Conservation (phyloP, 2,888 invertebrate species). For the Heliconius sara region DNA sequence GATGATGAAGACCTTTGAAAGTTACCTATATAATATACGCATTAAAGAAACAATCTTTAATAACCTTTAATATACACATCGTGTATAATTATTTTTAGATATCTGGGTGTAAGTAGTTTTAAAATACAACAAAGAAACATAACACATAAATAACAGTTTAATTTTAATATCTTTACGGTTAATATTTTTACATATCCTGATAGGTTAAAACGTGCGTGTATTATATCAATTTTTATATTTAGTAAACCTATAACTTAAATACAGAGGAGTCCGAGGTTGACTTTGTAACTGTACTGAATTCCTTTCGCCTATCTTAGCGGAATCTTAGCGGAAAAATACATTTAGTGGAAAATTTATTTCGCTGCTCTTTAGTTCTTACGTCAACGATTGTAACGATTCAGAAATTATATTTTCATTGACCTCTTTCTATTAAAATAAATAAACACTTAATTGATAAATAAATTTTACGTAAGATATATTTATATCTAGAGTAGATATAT, state of each 20-base stretch:
- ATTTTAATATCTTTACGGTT: no score
- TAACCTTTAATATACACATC: background rate
- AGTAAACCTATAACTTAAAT: no score
- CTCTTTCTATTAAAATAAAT: constrained; percentile 16
- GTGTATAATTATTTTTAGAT: background rate
- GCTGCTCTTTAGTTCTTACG: background rate
- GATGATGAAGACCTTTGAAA: background rate
- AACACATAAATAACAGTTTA: no score
- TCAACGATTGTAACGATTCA: background rate
- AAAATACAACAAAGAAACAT: no score
- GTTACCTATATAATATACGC: background rate
- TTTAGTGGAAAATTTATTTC: background rate
- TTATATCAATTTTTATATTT: no score
- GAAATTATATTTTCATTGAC: constrained; percentile 2
- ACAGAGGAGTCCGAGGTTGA: background rate
- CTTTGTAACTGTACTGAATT: background rate
- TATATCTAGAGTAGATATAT: no score
- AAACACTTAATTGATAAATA: constrained; percentile 1
- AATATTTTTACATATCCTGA: no score
- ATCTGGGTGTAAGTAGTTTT: no score
- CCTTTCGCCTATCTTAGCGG: no score
- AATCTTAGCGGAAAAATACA: background rate
- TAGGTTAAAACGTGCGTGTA: no score
- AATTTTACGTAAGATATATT: no score
- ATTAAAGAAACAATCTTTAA: background rate